phyloP scores from a whole-genome alignment of 2,888 invertebrate species.

The Polia nebulosa region DNA sequence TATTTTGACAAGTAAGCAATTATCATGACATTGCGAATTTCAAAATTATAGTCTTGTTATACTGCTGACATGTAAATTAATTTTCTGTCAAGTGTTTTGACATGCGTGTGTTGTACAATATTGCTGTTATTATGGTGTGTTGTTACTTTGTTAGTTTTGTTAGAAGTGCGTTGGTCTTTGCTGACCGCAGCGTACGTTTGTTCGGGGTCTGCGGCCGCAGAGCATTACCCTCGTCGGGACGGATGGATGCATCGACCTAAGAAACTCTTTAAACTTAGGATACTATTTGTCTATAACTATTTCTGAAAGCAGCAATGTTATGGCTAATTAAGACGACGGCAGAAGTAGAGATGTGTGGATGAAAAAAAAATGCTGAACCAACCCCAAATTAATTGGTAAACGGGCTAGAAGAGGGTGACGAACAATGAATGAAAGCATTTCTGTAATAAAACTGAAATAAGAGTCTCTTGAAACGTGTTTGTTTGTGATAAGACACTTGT shows the following conservation, averaged over 20 bases:
- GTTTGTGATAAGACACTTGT: background rate
- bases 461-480: background rate
- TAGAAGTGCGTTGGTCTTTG: constrained; percentile 50
- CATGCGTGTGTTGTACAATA: constrained; percentile 23
- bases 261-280: constrained; percentile 27
- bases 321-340: background rate
- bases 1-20: constrained; percentile 47
- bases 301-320: background rate
- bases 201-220: constrained; percentile 65
- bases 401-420: no score
- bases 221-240: constrained; percentile 70
- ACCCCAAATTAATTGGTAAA: background rate
- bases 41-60: constrained; percentile 35
- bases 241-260: constrained; percentile 56
- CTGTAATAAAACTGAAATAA: no score
- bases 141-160: constrained; percentile 50
- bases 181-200: constrained; percentile 69
- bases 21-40: constrained; percentile 53
- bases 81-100: constrained; percentile 46
- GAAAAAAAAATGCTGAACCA: background rate
- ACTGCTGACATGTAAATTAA: constrained; percentile 53
- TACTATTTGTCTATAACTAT: background rate
- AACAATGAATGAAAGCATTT: background rate
- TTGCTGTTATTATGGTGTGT: constrained; percentile 25
- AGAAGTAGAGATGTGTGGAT: background rate